Conservation (phyloP, 2,113 vertebrate species). For the Progne subis region DNA sequence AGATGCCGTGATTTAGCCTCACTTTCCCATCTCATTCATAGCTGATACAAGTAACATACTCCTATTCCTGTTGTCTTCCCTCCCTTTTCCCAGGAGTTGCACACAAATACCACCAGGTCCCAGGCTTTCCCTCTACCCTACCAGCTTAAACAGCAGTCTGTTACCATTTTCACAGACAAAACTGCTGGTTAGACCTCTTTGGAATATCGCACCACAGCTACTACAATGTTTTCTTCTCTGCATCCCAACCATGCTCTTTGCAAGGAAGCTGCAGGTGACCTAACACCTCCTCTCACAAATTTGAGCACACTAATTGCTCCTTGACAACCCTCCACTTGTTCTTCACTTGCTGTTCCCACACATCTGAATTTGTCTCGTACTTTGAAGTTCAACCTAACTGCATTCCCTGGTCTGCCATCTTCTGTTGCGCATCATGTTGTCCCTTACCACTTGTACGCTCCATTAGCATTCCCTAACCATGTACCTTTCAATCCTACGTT, state of each 20-base stretch:
- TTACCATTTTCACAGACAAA: not conserved
- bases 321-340: not conserved
- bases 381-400: not conserved
- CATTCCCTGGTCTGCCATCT: not conserved
- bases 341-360: not conserved
- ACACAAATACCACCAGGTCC: not conserved
- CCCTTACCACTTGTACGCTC: not conserved
- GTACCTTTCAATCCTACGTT: not conserved
- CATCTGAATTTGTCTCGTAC: not conserved
- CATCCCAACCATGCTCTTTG: not conserved
- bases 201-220: not conserved
- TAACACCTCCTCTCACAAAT: not conserved
- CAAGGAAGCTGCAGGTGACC: not conserved
- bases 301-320: not conserved
- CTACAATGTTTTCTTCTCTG: not conserved
- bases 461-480: not conserved
- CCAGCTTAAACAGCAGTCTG: not conserved
- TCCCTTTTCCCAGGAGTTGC: not conserved
- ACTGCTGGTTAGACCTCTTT: not conserved
- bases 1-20: not conserved
- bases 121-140: not conserved
- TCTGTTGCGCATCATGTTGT: fast-evolving
- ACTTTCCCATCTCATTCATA: not conserved
- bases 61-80: not conserved
- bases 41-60: not conserved